Conservation (phyloP, 2,888 invertebrate genomes). For the Lamellibrachia columna region DNA sequence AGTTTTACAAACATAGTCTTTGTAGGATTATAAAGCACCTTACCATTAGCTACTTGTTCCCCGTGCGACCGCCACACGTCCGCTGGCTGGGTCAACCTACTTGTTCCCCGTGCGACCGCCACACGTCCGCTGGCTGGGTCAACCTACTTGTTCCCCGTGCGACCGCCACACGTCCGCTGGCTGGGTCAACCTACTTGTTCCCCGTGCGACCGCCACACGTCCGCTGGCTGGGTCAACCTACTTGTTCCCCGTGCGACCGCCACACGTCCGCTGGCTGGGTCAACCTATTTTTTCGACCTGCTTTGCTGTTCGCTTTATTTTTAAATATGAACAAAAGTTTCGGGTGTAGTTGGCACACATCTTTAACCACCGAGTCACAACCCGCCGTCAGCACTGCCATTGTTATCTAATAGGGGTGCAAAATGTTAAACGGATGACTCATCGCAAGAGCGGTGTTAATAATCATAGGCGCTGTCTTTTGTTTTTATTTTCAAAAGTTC, state of each 20-base stretch:
- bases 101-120: not conserved
- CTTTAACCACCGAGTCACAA: not conserved
- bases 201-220: not conserved
- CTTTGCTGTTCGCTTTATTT: not conserved
- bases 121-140: not conserved
- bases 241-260: not conserved
- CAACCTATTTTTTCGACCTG: not conserved
- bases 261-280: not conserved
- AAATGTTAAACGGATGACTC: not conserved
- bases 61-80: not conserved
- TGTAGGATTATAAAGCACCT: not conserved
- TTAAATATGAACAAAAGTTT: not conserved
- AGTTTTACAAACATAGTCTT: not conserved
- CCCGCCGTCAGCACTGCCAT: not conserved
- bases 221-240: not conserved
- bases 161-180: not conserved
- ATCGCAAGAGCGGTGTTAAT: not conserved
- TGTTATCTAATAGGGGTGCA: not conserved
- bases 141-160: not conserved
- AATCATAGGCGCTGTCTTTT: slow-evolving; percentile 1
- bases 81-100: not conserved
- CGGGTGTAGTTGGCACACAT: not conserved
- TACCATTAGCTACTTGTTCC: not conserved
- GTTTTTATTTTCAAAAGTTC: not conserved
- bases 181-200: not conserved